Conservation (phyloP, 2,797 vertebrate species). For the Acanthopagrus latus region DNA sequence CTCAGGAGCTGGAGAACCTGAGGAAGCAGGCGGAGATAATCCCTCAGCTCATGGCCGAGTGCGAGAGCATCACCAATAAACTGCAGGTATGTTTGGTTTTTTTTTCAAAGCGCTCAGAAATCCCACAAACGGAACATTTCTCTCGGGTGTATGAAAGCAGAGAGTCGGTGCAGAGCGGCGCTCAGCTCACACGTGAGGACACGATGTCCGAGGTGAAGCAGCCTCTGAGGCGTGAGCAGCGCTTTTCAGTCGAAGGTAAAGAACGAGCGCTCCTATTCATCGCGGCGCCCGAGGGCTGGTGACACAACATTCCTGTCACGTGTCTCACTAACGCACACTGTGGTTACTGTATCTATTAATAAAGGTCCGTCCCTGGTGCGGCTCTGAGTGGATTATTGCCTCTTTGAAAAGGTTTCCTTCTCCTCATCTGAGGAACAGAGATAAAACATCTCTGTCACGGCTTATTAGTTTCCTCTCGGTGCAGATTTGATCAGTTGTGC, state of each 20-base stretch:
- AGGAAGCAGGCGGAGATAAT: slow-evolving; percentile 96
- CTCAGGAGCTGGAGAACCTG: slow-evolving; percentile 94
- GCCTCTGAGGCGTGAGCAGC: slow-evolving; percentile 43
- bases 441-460: slow-evolving; percentile 40
- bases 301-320: slow-evolving; percentile 58
- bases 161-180: not conserved
- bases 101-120: slow-evolving; percentile 27
- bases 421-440: slow-evolving; percentile 27
- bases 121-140: not conserved
- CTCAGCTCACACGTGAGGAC: slow-evolving; percentile 22
- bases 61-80: slow-evolving; percentile 91
- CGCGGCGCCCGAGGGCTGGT: slow-evolving; percentile 51
- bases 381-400: slow-evolving; percentile 40
- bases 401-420: slow-evolving; percentile 57
- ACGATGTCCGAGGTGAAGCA: not conserved
- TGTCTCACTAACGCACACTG: slow-evolving; percentile 47
- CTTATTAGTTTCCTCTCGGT: slow-evolving; percentile 43
- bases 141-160: slow-evolving; percentile 1
- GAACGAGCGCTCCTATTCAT: slow-evolving; percentile 52
- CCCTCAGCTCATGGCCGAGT: slow-evolving; percentile 95
- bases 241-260: slow-evolving; percentile 52
- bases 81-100: slow-evolving; percentile 89
- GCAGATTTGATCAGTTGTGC: slow-evolving; percentile 31
- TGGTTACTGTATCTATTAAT: slow-evolving; percentile 58
- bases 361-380: slow-evolving; percentile 40